A percentile compares a stretch with the other conserved stretches of the same genome.
Evolutionary conservation across 2,797 vertebrate genomes (phyloP).

Genomic region (Coccyzus lansbergi): DNA sequence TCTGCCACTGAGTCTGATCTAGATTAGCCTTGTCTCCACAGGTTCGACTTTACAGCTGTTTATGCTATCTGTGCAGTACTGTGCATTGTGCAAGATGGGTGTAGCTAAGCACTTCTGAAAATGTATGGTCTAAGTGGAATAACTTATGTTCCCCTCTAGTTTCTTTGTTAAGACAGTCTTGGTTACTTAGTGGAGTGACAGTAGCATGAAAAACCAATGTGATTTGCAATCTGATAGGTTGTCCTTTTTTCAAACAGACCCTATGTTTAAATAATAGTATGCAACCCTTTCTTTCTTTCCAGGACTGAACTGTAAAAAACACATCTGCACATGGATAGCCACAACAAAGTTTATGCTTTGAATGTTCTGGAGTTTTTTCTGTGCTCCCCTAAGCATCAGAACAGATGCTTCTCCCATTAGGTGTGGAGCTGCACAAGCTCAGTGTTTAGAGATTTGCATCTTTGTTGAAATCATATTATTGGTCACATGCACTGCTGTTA

Average conservation of each 20-base stretch:
- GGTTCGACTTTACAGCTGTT: not conserved
- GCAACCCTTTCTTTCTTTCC: not conserved
- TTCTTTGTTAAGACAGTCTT: constrained; percentile 1
- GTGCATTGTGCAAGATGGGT: not conserved
- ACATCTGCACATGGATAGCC: not conserved
- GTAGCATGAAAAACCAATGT: not conserved
- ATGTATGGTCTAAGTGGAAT: not conserved
- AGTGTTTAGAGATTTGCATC: not conserved
- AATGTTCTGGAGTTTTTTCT: not conserved
- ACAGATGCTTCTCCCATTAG: not conserved
- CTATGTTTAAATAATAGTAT: not conserved
- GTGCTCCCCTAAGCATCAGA: not conserved
- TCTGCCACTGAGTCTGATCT: constrained; percentile 31
- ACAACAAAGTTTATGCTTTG: not conserved
- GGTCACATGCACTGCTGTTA: not conserved
- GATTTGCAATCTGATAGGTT: not conserved
- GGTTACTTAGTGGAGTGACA: not conserved
- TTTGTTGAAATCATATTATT: not conserved
- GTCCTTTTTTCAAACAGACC: not conserved
- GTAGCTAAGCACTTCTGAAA: constrained; percentile 23
- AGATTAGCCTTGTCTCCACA: constrained; percentile 4
- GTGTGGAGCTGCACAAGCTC: not conserved
- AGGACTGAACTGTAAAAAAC: not conserved
- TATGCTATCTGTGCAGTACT: not conserved
- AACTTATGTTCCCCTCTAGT: not conserved